These are phyloP conservation scores for Andricus curvator DNA, from an alignment of 2,888 invertebrate genomes.

Conservation along the genomic window DNA sequence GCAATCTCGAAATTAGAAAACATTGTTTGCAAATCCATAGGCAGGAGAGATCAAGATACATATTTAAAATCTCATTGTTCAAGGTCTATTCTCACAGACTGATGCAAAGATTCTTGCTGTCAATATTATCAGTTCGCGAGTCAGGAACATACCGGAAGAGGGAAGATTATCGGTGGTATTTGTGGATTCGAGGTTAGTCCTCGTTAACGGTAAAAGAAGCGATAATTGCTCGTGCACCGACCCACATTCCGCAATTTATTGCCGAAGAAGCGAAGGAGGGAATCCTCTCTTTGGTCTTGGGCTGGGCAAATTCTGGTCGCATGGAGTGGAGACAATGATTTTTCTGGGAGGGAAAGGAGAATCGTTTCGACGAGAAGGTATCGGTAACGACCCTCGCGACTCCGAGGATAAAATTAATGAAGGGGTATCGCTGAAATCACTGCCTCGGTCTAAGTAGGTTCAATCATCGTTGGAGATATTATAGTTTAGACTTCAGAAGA, in stretches of 20 bases:
- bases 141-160: constrained; percentile 1
- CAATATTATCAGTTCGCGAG: constrained; percentile 16
- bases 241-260: constrained; percentile 1
- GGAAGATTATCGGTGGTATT: background rate
- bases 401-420: constrained; percentile 4
- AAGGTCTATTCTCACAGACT: background rate
- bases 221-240: constrained; percentile 5
- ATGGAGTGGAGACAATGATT: background rate
- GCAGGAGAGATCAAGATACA: constrained; percentile 20
- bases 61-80: constrained; percentile 25
- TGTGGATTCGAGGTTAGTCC: constrained; percentile 3
- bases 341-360: background rate
- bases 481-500: background rate
- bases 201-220: constrained; percentile 5
- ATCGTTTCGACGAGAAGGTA: background rate
- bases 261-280: background rate
- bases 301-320: background rate
- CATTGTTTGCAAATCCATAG: constrained; percentile 29
- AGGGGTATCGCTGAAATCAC: background rate
- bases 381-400: background rate
- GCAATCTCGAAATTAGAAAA: background rate
- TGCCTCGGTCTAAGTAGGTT: background rate
- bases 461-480: background rate
- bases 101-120: background rate
- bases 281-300: background rate